These are phyloP conservation scores for Crepidodera aurea DNA, from an alignment of 2,888 invertebrate species.

Conservation along the genomic window DNA sequence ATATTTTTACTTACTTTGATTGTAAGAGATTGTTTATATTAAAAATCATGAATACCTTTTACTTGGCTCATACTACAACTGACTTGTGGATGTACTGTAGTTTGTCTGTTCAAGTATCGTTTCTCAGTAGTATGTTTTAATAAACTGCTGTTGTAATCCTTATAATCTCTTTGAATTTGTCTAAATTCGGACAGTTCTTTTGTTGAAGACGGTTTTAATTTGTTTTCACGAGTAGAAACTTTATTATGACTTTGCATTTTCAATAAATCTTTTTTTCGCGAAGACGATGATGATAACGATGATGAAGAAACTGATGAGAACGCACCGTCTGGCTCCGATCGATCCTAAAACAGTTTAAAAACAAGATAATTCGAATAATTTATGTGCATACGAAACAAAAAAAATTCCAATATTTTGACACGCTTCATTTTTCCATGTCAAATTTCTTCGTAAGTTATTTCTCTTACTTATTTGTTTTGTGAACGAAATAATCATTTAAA, in stretches of 20 bases:
- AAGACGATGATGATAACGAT: conserved; percentile 58
- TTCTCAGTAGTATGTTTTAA: conserved; percentile 50
- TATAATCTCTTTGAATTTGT: conserved; percentile 64
- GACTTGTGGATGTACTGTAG: conserved; percentile 67
- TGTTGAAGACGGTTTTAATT: conserved; percentile 64
- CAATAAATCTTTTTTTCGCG: conserved; percentile 5
- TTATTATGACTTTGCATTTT: neutral
- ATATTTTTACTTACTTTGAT: too few relatives aligned
- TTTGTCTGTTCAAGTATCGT: conserved; percentile 46
- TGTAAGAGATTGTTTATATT: too few relatives aligned
- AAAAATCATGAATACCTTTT: too few relatives aligned
- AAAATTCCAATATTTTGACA: too few relatives aligned
- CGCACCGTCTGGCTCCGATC: conserved; percentile 79
- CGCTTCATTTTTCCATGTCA: too few relatives aligned
- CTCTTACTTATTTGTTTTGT: too few relatives aligned
- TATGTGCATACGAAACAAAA: too few relatives aligned
- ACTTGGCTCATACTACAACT: conserved; percentile 68
- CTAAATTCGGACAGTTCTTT: conserved; percentile 67
- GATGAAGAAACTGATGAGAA: conserved; percentile 66
- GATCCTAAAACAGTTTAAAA: conserved; percentile 64
- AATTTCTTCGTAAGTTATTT: too few relatives aligned
- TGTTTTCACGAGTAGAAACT: conserved; percentile 46
- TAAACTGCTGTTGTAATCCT: conserved; percentile 61
- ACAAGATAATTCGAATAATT: too few relatives aligned
- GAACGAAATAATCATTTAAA: too few relatives aligned